A percentile compares a stretch with the other conserved stretches of the same genome.
These are phyloP conservation scores for Peromyscus leucopus DNA, from an alignment of 2,113 vertebrate genomes.

Conservation along the genomic window DNA sequence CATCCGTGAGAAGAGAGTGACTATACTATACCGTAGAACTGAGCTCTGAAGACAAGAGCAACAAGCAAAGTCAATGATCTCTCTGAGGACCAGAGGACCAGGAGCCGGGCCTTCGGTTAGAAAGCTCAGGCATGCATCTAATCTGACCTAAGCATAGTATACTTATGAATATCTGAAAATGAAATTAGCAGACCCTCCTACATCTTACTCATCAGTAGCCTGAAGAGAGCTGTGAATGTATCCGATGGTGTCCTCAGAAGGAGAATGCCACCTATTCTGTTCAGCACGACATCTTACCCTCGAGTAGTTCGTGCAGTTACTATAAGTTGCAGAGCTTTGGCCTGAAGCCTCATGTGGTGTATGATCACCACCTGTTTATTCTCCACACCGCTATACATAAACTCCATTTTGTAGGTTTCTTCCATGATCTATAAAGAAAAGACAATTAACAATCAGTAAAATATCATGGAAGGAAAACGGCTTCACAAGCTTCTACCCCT, in stretches of 20 bases:
- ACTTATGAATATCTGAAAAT: neutral
- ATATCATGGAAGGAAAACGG: neutral
- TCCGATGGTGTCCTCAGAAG: neutral
- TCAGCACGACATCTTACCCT: constrained; percentile 88
- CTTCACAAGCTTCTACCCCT: neutral
- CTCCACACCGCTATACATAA: constrained; percentile 97
- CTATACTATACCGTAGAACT: neutral
- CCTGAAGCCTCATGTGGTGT: constrained; percentile 96
- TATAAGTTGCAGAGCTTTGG: constrained; percentile 95
- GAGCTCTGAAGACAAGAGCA: neutral
- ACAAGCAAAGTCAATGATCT: neutral
- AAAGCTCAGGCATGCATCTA: neutral
- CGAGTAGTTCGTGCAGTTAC: constrained; percentile 92
- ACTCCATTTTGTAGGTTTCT: constrained; percentile 98
- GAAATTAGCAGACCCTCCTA: constrained; percentile 10
- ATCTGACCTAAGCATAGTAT: neutral
- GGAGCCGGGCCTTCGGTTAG: neutral
- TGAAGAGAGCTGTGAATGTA: neutral
- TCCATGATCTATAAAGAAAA: constrained; percentile 92
- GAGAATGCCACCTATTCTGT: neutral
- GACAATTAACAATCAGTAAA: neutral
- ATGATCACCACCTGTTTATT: constrained; percentile 94
- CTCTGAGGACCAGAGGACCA: neutral
- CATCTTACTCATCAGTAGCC: neutral
- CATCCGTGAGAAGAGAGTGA: neutral